These are phyloP conservation scores for Melanophora roralis DNA, from an alignment of 2,888 invertebrate species.

Conservation along the genomic window DNA sequence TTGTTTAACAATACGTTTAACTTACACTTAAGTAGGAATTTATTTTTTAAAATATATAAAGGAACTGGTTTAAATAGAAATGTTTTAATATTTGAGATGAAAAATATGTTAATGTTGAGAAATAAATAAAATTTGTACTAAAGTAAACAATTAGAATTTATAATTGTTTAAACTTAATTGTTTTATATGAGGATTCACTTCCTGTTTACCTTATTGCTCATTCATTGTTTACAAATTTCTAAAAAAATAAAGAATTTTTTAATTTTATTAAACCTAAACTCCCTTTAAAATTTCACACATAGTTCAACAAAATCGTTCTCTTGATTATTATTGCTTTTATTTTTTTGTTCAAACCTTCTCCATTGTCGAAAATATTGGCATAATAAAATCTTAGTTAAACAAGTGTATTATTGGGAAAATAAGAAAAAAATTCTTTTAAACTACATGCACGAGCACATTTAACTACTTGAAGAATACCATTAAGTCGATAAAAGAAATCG, in stretches of 20 bases:
- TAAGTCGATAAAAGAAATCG: neutral
- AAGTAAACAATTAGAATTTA: too few relatives aligned
- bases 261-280: neutral
- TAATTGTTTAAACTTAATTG: too few relatives aligned
- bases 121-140: too few relatives aligned
- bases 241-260: neutral
- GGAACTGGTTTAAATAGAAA: too few relatives aligned
- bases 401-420: slow-evolving; percentile 33
- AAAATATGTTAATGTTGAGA: too few relatives aligned
- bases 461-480: slow-evolving; percentile 5
- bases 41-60: too few relatives aligned
- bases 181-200: too few relatives aligned
- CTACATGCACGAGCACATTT: neutral
- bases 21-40: slow-evolving; percentile 24
- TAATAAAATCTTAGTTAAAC: slow-evolving; percentile 43
- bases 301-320: slow-evolving; percentile 1
- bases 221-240: too few relatives aligned
- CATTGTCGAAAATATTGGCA: neutral
- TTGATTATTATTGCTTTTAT: neutral
- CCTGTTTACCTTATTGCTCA: too few relatives aligned
- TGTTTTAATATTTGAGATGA: too few relatives aligned
- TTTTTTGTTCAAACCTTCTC: neutral
- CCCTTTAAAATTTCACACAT: slow-evolving; percentile 18
- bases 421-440: slow-evolving; percentile 26
- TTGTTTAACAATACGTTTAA: slow-evolving; percentile 15